Evolutionary conservation across 2,113 vertebrate genomes (phyloP), one percentile per base, ranked within the genome.

Genomic region (Osmerus eperlanus): DNA sequence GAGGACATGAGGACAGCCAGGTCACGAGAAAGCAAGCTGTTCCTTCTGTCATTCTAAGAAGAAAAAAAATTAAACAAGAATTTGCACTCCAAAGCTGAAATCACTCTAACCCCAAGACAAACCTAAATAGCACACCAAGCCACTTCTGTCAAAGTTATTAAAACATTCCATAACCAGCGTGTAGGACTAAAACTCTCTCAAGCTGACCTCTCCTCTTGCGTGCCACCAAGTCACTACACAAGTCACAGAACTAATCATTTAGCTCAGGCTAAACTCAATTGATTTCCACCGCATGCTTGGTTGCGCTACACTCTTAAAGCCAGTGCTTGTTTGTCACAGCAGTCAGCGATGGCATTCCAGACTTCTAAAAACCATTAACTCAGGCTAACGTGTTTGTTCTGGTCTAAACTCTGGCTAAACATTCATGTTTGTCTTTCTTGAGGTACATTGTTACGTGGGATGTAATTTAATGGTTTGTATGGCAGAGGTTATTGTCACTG

Each of bases 401-500:
- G 66, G 59, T 83, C 58, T n/a, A 18, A 73, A 74, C 23, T 78
- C 72, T 63, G 21, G 64, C 13, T 12, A 70, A 69, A 77, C 75
- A 84, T 76, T 71, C 77, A 74, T 25, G 32, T 65, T 68, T 68
- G 65, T 70, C 65, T 68, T 12, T 53, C 32, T 12, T 68, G 28
- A 51, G 72, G 64, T 74, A 32, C 62, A 67, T 78, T 1, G 23
- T 14, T 74, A 78, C 56, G 23, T 21, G 54, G 11, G 14, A 32
- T 14, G 19, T 2, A 68, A 55, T 77, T 72, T 65, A 59, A 54
- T 54, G 32, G 73, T 28, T 70, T 77, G 68, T 78, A 70, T 68
- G 75, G 41, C 61, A 65, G 55, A 70, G 67, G 67, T 71, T 70
- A 78, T 83, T 84, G 84, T 88, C 77, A 81, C 60, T 23, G 53